These are phyloP conservation scores for Anhinga rufa DNA, from an alignment of 2,113 vertebrate species.

Conservation along the genomic window DNA sequence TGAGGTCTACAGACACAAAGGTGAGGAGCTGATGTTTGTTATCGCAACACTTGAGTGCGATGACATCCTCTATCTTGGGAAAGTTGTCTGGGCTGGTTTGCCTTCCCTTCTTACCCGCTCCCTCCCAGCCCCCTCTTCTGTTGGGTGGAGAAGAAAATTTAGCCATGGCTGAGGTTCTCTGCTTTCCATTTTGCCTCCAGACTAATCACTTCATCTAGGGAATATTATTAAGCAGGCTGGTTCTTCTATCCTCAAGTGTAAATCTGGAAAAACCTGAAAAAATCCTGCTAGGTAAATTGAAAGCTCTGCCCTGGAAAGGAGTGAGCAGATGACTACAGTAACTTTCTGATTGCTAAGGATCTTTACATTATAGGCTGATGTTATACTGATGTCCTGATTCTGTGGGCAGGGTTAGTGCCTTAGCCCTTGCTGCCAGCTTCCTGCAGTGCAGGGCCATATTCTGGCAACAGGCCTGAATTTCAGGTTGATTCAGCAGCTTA, in stretches of 20 bases:
- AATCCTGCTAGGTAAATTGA: neutral
- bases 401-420: neutral
- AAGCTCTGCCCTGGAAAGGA: neutral
- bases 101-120: neutral
- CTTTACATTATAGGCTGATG: neutral
- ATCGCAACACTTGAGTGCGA: neutral
- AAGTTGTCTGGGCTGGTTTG: neutral
- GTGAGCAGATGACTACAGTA: neutral
- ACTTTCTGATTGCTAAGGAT: neutral
- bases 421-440: neutral
- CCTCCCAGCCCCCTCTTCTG: neutral
- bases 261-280: constrained; percentile 32
- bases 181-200: neutral
- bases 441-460: neutral
- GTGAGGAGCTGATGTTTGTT: neutral
- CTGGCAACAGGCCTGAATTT: neutral
- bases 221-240: neutral
- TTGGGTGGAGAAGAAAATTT: neutral
- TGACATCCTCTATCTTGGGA: neutral
- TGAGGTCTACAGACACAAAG: neutral
- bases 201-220: neutral
- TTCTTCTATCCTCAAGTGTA: neutral
- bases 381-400: neutral
- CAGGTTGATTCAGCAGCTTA: neutral
- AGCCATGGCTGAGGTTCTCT: neutral